phyloP scores from a whole-genome alignment of 2,797 vertebrate genomes.

The Falco novaeseelandiae region DNA sequence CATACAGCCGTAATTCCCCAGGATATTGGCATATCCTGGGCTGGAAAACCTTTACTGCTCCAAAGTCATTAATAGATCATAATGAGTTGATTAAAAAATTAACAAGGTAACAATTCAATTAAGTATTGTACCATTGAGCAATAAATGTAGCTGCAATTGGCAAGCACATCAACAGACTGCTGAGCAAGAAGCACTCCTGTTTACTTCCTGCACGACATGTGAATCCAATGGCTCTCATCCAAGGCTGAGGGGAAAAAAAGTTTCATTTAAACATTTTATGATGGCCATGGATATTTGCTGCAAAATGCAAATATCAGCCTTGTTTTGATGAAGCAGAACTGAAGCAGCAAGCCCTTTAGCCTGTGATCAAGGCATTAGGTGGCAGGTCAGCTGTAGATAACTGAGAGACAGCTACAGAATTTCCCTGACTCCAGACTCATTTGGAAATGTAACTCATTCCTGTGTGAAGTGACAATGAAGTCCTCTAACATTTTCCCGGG shows the following conservation, averaged over 20 bases:
- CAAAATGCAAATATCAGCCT: background rate
- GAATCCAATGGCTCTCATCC: background rate
- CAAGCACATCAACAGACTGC: background rate
- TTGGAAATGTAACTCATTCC: background rate
- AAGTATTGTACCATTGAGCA: background rate
- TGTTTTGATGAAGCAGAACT: background rate
- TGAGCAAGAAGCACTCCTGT: background rate
- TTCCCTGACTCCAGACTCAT: background rate
- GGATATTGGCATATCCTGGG: background rate
- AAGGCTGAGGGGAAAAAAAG: background rate
- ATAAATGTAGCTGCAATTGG: background rate
- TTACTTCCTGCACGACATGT: fast-evolving
- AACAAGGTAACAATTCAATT: conserved; percentile 23
- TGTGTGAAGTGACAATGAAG: fast-evolving
- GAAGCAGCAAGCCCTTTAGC: background rate
- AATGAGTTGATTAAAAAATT: conserved; percentile 44
- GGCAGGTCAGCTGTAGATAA: background rate
- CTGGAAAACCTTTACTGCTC: conserved; percentile 18
- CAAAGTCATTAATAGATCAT: conserved; percentile 29
- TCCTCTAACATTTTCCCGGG: background rate
- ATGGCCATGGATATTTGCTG: background rate
- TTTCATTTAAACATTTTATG: background rate
- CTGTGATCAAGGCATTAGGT: background rate
- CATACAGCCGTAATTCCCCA: background rate
- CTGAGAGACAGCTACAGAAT: background rate